Evolutionary conservation across 2,888 invertebrate genomes (phyloP), one percentile per base, ranked within the genome.

Genomic region (Matsumyia berberina): DNA sequence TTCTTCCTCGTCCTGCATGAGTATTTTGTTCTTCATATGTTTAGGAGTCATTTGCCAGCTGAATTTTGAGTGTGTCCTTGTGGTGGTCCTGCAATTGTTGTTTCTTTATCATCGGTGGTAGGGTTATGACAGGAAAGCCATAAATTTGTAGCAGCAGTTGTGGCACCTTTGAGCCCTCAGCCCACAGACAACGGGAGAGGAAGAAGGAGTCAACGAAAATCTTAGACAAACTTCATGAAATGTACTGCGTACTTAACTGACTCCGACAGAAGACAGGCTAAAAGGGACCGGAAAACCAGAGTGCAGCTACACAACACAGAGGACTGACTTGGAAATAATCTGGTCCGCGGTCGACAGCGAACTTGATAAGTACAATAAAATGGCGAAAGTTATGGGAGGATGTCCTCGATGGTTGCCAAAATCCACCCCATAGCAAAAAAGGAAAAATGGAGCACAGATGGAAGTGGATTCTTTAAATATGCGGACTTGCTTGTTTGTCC

Each of bases 71-170:
- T 67, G 24, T 24, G 67, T 73, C 83, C 74, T 74, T 85, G 74
- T 60, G 42, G 55, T 60, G 42, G 70, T 58, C 33, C n/a, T 60
- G 58, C 35, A 60, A 29, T 46, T 39, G 7, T 44, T 69, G 42
- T 44, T 35, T 55, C 35, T 31, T 39, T 62, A 15, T 31, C 70
- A 77, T 64, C 33, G 42, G 72, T 42, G 51, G 57, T 62, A 64
- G 69, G 80, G 74, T 85, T 85, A 85, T 79, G 74, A 76, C 85
- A 85, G 74, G 46, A 85, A 70, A 42, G 46, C 74, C 66, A 85
- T 85, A 85, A 85, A 85, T 80, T 85, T 80, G 74, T 80, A 37
- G 70, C 85, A 85, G 80, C 74, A 80, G 69, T 85, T 80, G 79
- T 80, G 69, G 74, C 80, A 85, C 80, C 85, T 85, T 74, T 69